Base-by-base conservation (phyloP, 2,797 vertebrate genomes). In the Dipus sagitta region DNA sequence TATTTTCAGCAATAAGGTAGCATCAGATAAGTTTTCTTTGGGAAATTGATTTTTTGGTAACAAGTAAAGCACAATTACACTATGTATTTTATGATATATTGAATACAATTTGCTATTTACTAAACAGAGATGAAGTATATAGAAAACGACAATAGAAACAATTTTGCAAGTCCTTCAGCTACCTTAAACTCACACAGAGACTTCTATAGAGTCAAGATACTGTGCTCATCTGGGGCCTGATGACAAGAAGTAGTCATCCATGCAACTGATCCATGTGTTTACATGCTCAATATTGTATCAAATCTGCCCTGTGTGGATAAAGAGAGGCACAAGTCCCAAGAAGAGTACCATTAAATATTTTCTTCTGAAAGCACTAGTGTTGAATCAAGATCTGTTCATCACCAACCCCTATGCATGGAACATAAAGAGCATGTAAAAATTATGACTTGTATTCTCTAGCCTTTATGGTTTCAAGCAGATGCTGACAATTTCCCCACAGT, bases 231-330 rank as follows among this genome's bases (percentile, higher is more conserved):
- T 65, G 70, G 60, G 76, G 58, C 71, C 75, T 77, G 88, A 65
- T 93, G 88, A 95, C 81, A 85, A 76, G 68, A 93, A 94, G 42
- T 80, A 20, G 58, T 83, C 87, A 83, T 62, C 76, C 23, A 23
- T 54, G 84, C 75, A 54, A 64, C 38, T 68, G n/a, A 96, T 52
- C 76, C 68, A 88, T 74, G 72, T 94, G 90, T 95, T 95, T 94
- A 77, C 88, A 79, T 76, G 58, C 78, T 86, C 91, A 95, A 95
- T 93, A 96, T 90, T 96, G 75, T 94, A 88, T 81, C 88, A 95
- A 6, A 96, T 90, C 78, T 91, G 23, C 90, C 84, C 28, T 32
- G 5, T 67, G 54, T 91, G 58, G 71, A 92, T 91, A 84, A 86
- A 84, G 34, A 85, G 82, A 96, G 20, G 67, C 74, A 83, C 18